These are phyloP conservation scores for Willowsia nigromaculata DNA, from an alignment of 2,888 invertebrate species.

Conservation along the genomic window DNA sequence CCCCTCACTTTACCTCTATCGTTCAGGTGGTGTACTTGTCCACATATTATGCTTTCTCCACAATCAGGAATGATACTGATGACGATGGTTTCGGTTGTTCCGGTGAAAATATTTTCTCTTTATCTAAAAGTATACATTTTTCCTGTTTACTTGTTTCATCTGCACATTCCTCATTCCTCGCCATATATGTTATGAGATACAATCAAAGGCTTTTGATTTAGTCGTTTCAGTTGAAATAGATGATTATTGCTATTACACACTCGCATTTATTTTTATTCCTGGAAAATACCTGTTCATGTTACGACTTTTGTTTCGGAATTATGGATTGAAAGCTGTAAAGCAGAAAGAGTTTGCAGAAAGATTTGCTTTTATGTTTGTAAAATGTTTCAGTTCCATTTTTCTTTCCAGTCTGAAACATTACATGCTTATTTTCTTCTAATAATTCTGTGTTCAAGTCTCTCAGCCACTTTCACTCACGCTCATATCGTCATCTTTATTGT, in stretches of 20 bases:
- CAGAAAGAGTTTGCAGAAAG: background rate
- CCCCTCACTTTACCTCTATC: background rate
- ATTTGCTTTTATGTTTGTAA: background rate
- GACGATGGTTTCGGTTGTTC: constrained; percentile 34
- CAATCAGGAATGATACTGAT: background rate
- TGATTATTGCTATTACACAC: background rate
- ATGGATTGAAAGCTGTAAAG: background rate
- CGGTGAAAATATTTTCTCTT: constrained; percentile 2
- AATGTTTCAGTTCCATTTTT: background rate
- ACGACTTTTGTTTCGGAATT: background rate
- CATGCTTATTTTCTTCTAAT: background rate
- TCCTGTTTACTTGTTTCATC: background rate
- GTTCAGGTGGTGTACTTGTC: background rate
- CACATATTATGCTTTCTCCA: background rate
- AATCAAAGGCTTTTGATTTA: constrained; percentile 4
- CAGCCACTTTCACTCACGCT: background rate
- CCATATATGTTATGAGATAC: background rate
- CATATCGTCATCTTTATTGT: background rate
- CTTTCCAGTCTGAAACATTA: background rate
- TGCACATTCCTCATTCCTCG: background rate
- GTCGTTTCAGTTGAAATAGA: background rate
- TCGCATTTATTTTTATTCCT: background rate
- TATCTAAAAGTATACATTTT: background rate
- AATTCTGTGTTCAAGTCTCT: background rate
- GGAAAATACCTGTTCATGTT: background rate